Evolutionary conservation across 2,888 invertebrate species (phyloP).

Genomic region (Drosophila cracens): DNA sequence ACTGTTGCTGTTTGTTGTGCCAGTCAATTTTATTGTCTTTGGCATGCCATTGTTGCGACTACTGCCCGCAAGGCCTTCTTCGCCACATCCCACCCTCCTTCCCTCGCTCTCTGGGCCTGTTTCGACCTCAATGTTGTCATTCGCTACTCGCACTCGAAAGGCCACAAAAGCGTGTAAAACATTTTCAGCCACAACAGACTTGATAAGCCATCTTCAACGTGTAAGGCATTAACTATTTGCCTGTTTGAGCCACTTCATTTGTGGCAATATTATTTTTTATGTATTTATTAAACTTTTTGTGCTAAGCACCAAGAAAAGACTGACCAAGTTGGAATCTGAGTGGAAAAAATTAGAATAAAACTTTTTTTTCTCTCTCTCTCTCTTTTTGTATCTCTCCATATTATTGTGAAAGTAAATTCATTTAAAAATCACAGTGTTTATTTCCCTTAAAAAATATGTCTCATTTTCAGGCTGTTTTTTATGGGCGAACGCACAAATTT

Average conservation of each 20-base stretch:
- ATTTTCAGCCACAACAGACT: slow-evolving; percentile 21
- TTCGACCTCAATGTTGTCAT: slow-evolving; percentile 21
- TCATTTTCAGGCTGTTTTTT: neutral
- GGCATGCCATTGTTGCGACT: slow-evolving; percentile 56
- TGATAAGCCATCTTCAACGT: slow-evolving; percentile 14
- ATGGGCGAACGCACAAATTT: neutral
- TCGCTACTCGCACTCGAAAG: slow-evolving; percentile 3
- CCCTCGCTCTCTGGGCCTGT: neutral
- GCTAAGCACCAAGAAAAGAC: neutral
- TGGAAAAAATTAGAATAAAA: neutral
- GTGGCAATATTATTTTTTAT: neutral
- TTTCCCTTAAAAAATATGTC: neutral
- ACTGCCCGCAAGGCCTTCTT: slow-evolving; percentile 26
- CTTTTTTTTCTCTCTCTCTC: too few species aligned
- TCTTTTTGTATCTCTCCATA: neutral
- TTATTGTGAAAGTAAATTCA: neutral
- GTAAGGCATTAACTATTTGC: neutral
- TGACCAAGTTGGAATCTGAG: neutral
- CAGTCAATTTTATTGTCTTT: slow-evolving; percentile 68
- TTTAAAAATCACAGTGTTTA: neutral
- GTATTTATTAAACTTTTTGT: too few species aligned
- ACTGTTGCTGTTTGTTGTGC: slow-evolving; percentile 51
- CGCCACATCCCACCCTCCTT: too few species aligned
- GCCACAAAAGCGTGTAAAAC: slow-evolving; percentile 21
- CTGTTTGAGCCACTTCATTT: neutral